A percentile compares a stretch with the other conserved stretches of the same genome.
Conservation (phyloP, 2,113 vertebrate species). For the Misgurnus anguillicaudatus region DNA sequence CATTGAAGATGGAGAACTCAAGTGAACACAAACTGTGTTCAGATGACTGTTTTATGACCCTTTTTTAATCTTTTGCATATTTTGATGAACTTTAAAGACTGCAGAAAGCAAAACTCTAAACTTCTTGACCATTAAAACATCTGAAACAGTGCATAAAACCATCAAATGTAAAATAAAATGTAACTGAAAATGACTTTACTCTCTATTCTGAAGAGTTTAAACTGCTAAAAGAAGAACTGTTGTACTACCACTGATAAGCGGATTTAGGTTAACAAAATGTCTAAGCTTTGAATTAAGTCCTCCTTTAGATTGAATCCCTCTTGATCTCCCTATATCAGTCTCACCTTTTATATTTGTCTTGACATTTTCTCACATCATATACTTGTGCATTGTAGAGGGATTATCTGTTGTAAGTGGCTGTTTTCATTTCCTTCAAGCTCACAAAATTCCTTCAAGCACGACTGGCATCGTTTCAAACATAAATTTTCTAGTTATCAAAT, state of each 20-base stretch:
- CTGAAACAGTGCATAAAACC: too few relatives aligned
- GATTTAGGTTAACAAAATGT: conserved; percentile 34
- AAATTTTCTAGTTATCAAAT: conserved; percentile 58
- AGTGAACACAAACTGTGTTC: too few relatives aligned
- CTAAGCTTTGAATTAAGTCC: not conserved
- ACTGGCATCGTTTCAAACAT: conserved; percentile 65
- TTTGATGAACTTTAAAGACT: too few relatives aligned
- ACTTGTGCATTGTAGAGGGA: conserved; percentile 25
- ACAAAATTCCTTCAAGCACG: conserved; percentile 60
- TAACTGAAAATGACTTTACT: not conserved
- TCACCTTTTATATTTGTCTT: not conserved
- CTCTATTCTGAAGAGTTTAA: not conserved
- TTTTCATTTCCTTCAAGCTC: conserved; percentile 46
- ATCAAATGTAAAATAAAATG: too few relatives aligned
- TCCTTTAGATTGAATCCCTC: not conserved
- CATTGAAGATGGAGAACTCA: too few relatives aligned
- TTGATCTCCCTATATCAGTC: conserved; percentile 8
- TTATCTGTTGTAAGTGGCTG: conserved; percentile 19
- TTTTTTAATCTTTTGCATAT: too few relatives aligned
- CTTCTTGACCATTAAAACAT: too few relatives aligned
- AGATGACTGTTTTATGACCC: too few relatives aligned
- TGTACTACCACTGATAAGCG: conserved; percentile 22
- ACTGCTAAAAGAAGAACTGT: not conserved
- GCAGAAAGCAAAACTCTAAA: too few relatives aligned
- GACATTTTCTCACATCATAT: conserved; percentile 31